Conservation (phyloP, 2,797 vertebrate genomes). For the Spinus olivaceus region DNA sequence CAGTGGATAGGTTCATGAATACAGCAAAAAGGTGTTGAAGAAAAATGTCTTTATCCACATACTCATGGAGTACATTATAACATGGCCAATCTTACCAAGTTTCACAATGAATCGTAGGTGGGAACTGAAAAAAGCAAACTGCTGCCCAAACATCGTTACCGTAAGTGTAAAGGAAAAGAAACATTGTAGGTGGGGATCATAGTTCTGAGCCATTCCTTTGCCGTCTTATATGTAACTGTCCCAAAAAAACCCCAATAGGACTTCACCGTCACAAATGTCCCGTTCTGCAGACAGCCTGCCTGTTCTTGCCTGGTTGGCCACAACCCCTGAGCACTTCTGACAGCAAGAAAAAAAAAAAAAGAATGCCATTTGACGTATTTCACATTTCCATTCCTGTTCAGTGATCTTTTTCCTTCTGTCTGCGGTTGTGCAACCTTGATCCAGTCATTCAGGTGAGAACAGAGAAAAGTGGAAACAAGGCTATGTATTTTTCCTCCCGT, state of each 20-base stretch:
- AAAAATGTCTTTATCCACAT: slow-evolving; percentile 47
- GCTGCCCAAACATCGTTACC: slow-evolving; percentile 65
- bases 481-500: neutral
- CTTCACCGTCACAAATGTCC: slow-evolving; percentile 43
- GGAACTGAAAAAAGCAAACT: slow-evolving; percentile 65
- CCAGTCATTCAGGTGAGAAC: slow-evolving; percentile 24
- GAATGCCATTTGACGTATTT: neutral
- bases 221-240: slow-evolving; percentile 43
- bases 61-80: slow-evolving; percentile 29
- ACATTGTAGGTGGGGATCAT: slow-evolving; percentile 72
- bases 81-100: slow-evolving; percentile 59
- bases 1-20: neutral
- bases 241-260: slow-evolving; percentile 53
- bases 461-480: slow-evolving; percentile 20
- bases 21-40: neutral
- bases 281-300: neutral
- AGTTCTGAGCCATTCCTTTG: slow-evolving; percentile 63
- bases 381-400: slow-evolving; percentile 42
- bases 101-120: slow-evolving; percentile 72
- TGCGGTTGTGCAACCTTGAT: slow-evolving; percentile 22
- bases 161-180: slow-evolving; percentile 74
- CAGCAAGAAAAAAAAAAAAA: neutral
- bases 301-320: neutral
- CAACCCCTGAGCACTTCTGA: neutral
- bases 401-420: slow-evolving; percentile 34